These are phyloP conservation scores for Enchytraeus crypticus DNA, from an alignment of 2,888 invertebrate species.

Conservation along the genomic window DNA sequence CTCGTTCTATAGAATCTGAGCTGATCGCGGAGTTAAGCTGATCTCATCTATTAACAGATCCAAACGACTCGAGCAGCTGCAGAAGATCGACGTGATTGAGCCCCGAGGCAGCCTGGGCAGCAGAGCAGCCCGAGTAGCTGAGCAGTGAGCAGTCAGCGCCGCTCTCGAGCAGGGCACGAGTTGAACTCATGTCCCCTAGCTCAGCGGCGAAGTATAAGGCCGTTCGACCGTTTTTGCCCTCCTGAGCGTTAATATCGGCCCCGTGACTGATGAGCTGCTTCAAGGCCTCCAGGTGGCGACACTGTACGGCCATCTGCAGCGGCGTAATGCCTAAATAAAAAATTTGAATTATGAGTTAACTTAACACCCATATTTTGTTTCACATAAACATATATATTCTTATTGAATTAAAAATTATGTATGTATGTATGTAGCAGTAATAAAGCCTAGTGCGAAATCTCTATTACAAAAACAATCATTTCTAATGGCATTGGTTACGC, in stretches of 20 bases:
- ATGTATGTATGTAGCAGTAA: too few relatives aligned
- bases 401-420: too few relatives aligned
- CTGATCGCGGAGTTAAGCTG: too few relatives aligned
- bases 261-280: constrained; percentile 5
- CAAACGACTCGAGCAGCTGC: constrained; percentile 8
- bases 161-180: constrained; percentile 1
- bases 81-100: constrained; percentile 3
- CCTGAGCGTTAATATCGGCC: constrained; percentile 7
- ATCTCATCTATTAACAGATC: too few relatives aligned
- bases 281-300: not conserved
- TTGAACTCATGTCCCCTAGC: not conserved
- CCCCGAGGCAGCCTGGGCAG: constrained; percentile 7
- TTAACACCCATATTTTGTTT: not conserved
- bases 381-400: too few relatives aligned
- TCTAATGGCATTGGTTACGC: too few relatives aligned
- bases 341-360: not conserved
- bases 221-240: constrained; percentile 19
- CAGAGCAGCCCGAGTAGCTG: constrained; percentile 12
- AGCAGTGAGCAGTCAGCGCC: constrained; percentile 3
- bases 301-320: constrained; percentile 16
- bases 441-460: too few relatives aligned
- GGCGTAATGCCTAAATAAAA: constrained; percentile 12
- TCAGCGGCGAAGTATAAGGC: constrained; percentile 12
- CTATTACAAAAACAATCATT: too few relatives aligned
- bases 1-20: too few relatives aligned